A percentile compares a stretch with the other conserved stretches of the same genome.
These are phyloP conservation scores for Erpobdella octoculata DNA, from an alignment of 2,888 invertebrate genomes.

Conservation along the genomic window DNA sequence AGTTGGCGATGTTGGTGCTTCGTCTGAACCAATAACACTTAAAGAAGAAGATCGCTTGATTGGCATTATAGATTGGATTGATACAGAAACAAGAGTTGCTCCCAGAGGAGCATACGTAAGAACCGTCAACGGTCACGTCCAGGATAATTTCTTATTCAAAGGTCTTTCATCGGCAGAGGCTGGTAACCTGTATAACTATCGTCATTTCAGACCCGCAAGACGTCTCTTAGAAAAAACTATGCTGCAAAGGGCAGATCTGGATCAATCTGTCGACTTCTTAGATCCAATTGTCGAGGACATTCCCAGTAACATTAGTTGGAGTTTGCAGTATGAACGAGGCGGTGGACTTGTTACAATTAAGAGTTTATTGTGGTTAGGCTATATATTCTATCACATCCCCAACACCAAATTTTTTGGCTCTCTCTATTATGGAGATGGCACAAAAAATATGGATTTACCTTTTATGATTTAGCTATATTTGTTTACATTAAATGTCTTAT, in stretches of 20 bases:
- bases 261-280: slow-evolving; percentile 76
- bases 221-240: slow-evolving; percentile 65
- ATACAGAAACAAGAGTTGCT: slow-evolving; percentile 63
- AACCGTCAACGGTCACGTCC: slow-evolving; percentile 64
- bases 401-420: slow-evolving; percentile 68
- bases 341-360: slow-evolving; percentile 64
- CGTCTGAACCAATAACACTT: slow-evolving; percentile 40
- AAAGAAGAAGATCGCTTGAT: slow-evolving; percentile 53
- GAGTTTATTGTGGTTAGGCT: slow-evolving; percentile 76
- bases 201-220: slow-evolving; percentile 62
- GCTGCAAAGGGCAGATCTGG: slow-evolving; percentile 69
- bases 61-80: slow-evolving; percentile 50
- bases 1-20: not conserved
- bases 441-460: slow-evolving; percentile 72
- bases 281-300: slow-evolving; percentile 73
- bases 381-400: slow-evolving; percentile 70
- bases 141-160: slow-evolving; percentile 59
- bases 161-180: slow-evolving; percentile 59
- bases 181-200: slow-evolving; percentile 65
- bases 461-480: slow-evolving; percentile 63
- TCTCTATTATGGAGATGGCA: slow-evolving; percentile 73
- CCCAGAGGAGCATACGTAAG: slow-evolving; percentile 72
- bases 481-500: no score
- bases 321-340: slow-evolving; percentile 63
- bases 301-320: slow-evolving; percentile 65